Percentiles rank a stretch among this genome's conserved stretches.
phyloP scores from a whole-genome alignment of 2,797 vertebrate species.

The Rousettus madagascariensis region DNA sequence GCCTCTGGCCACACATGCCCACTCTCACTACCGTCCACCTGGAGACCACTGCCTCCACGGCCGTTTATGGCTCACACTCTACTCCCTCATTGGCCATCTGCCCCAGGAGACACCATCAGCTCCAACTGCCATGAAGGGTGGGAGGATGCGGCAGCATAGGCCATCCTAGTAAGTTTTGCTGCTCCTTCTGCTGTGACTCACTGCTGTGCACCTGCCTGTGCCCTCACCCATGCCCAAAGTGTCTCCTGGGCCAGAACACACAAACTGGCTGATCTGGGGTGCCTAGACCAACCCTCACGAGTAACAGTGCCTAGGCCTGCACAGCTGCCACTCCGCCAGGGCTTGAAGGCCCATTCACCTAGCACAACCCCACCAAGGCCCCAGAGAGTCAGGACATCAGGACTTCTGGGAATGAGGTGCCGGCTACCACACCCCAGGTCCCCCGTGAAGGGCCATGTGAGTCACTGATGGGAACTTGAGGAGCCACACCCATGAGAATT shows the following conservation, averaged over 20 bases:
- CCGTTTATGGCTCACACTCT: not conserved
- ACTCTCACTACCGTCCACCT: too few relatives aligned
- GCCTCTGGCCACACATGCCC: rapidly evolving
- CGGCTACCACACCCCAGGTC: not conserved
- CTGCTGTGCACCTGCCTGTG: too few relatives aligned
- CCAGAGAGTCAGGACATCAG: rapidly evolving
- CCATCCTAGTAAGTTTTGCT: not conserved
- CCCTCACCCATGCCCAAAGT: not conserved
- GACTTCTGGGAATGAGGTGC: not conserved
- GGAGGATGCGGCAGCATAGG: not conserved
- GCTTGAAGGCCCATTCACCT: rapidly evolving
- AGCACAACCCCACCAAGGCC: rapidly evolving
- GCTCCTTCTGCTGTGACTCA: not conserved
- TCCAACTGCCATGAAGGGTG: not conserved
- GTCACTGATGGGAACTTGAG: not conserved
- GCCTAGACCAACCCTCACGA: not conserved
- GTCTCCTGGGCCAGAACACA: not conserved
- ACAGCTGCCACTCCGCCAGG: rapidly evolving
- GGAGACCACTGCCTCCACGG: rapidly evolving
- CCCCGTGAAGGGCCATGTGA: not conserved
- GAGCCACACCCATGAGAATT: slow-evolving; percentile 53
- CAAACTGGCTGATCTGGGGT: not conserved
- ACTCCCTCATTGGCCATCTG: not conserved
- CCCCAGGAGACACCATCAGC: not conserved
- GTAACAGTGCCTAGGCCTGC: not conserved